Percentiles rank a stretch among this genome's conserved stretches.
These are phyloP conservation scores for Bubalus kerabau DNA, from an alignment of 2,113 vertebrate genomes.

Conservation along the genomic window DNA sequence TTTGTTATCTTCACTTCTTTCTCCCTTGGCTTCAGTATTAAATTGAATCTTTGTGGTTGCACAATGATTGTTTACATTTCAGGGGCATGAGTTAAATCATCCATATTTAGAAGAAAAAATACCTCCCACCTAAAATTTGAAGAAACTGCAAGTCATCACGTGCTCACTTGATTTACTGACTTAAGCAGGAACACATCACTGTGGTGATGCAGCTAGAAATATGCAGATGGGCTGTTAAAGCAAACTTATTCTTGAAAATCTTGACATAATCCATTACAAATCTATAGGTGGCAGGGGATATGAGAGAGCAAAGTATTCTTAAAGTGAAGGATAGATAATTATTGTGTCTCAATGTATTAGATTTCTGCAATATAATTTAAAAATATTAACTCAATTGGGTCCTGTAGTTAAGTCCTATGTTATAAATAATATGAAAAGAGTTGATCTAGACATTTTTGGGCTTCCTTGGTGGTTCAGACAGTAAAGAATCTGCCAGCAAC, in stretches of 20 bases:
- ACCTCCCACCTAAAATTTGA: background rate
- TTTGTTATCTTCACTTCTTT: background rate
- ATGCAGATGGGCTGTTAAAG: background rate
- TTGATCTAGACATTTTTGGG: background rate
- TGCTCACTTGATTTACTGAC: background rate
- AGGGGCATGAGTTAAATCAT: background rate
- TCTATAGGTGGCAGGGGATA: background rate
- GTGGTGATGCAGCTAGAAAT: background rate
- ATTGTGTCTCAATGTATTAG: background rate
- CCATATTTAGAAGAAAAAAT: background rate
- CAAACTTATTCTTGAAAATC: background rate
- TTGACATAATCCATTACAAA: background rate
- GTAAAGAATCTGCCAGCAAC: background rate
- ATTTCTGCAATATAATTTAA: background rate
- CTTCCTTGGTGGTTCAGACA: background rate
- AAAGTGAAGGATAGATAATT: background rate
- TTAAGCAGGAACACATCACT: background rate
- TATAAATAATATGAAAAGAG: background rate
- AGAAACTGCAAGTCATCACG: background rate
- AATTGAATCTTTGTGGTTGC: background rate
- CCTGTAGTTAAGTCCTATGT: background rate
- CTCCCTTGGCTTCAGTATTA: background rate
- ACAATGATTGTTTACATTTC: background rate
- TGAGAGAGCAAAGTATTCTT: background rate
- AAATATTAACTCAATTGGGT: background rate